Evolutionary conservation across 2,797 vertebrate species (phyloP), one percentile per base, ranked within the genome.

Genomic region (Coendou prehensilis): DNA sequence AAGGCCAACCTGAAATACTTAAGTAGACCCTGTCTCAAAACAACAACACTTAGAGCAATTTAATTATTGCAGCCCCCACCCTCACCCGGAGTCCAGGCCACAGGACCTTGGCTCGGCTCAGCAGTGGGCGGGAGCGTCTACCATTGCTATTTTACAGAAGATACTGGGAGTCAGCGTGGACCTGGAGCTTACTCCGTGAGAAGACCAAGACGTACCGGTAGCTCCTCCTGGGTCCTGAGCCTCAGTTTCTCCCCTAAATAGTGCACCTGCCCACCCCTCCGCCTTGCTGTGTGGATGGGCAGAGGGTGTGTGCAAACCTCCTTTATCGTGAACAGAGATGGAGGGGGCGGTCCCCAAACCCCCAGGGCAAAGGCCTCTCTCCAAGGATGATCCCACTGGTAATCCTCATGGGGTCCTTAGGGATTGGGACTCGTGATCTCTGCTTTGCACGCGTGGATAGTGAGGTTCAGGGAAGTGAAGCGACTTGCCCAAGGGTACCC

Each of bases 211-310:
- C 1, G 14, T 3, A 11, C 52, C 13, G 6, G 20, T 56, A 50
- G 59, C 63, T 54, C 47, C n/a, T 33, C 28, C 63, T 20, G 15
- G 28, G 64, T 15, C 20, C 84, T 54, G 8, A 71, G 37, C 57
- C 97, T 93, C 92, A 80, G 84, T 93, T 87, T 90, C 85, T n/a
- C 61, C 57, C 22, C 37, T 11, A 8, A 61, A 69, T 85, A 69
- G 50, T n/a, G 57, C 45, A 63, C 52, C 56, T 54, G 6, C 30
- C 76, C 87, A 50, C 87, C 47, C 28, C 7, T 92, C 75, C 30
- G 5, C 59, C 78, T 83, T 71, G 81, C 57, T n/a, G 1, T 1
- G 87, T 28, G 63, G 67, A 47, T 1, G 26, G n/a, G 8, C 11
- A 30, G 56, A 45, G 52, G 56, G 22, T 11, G n/a, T 1, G 9